Evolutionary conservation across 2,888 invertebrate species (phyloP).

Genomic region (Phyllotreta striolata): DNA sequence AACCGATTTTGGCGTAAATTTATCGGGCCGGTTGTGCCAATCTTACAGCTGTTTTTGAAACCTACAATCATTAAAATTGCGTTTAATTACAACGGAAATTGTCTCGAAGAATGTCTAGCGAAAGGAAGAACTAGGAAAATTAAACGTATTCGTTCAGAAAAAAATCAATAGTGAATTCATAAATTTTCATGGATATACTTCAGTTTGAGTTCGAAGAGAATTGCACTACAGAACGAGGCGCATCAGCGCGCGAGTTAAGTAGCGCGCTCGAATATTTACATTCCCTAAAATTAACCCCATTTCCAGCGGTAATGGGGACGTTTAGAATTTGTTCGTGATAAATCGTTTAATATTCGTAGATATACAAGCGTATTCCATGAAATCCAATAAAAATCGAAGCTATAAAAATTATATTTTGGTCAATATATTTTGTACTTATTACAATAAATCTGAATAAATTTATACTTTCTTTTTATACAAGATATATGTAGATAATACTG

Average conservation of each 20-base stretch:
- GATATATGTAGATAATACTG: constrained; percentile 49
- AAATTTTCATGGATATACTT: no score
- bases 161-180: no score
- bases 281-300: no score
- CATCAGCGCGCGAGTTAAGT: no score
- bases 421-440: constrained; percentile 47
- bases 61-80: constrained; percentile 40
- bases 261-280: no score
- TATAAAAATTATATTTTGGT: constrained; percentile 41
- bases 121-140: no score
- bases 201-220: no score
- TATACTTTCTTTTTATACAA: constrained; percentile 41
- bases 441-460: constrained; percentile 39
- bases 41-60: constrained; percentile 54
- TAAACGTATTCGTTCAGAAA: no score
- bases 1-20: constrained; percentile 17
- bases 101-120: background rate
- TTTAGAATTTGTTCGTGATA: background rate
- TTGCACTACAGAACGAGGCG: no score
- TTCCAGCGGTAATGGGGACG: background rate
- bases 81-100: constrained; percentile 15
- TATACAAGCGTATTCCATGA: constrained; percentile 26
- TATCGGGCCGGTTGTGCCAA: constrained; percentile 50
- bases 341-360: background rate
- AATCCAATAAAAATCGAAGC: constrained; percentile 24